phyloP scores from a whole-genome alignment of 2,888 invertebrate genomes.

The Plagodis dolabraria region DNA sequence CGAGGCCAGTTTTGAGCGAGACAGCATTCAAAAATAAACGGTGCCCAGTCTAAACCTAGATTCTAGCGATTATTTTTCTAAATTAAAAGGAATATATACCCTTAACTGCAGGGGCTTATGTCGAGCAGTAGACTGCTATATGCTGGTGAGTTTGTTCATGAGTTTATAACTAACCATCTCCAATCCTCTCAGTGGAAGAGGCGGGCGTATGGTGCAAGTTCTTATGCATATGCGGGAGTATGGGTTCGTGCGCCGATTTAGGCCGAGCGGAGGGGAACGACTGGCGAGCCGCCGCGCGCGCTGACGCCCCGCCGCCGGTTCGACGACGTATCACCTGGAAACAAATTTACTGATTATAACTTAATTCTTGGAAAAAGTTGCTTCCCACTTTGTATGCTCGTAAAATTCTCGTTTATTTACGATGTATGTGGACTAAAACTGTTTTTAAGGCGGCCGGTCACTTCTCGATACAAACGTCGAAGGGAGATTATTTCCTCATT shows the following conservation, averaged over 20 bases:
- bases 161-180: slow-evolving; percentile 56
- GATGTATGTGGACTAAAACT: no score
- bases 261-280: slow-evolving; percentile 87
- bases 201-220: slow-evolving; percentile 79
- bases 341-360: not conserved
- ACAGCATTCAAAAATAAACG: no score
- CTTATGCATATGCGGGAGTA: slow-evolving; percentile 19
- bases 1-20: no score
- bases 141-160: no score
- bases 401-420: no score
- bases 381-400: no score
- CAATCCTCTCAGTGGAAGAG: slow-evolving; percentile 85
- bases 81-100: not conserved
- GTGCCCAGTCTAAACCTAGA: no score
- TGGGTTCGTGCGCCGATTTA: slow-evolving; percentile 56
- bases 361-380: not conserved
- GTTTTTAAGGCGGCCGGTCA: no score
- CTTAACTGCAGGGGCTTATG: not conserved
- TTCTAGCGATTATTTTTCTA: no score
- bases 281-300: slow-evolving; percentile 86
- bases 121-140: no score
- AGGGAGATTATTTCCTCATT: no score
- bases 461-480: no score
- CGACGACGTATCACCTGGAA: slow-evolving; percentile 86
- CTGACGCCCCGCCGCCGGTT: slow-evolving; percentile 64